Evolutionary conservation across 2,113 vertebrate genomes (phyloP), one percentile per base, ranked within the genome.

Genomic region (Triplophysa rosa): DNA sequence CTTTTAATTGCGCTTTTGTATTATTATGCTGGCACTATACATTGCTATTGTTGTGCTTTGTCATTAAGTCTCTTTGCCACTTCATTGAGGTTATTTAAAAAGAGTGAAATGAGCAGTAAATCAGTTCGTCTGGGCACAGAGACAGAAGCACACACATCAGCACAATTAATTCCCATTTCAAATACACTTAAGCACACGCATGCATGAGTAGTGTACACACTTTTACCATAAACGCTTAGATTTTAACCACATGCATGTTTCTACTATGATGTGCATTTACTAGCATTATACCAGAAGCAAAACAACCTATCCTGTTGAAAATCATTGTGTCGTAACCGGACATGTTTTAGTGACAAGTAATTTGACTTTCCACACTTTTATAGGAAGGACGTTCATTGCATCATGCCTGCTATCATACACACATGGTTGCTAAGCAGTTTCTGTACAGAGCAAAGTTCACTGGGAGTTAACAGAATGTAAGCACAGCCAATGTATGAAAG

Each of bases 81-180:
- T 52, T 49, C 13, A 68, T 0, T 69, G 47, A 29, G 23, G 47
- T 54, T 29, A 13, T 33, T 54, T 54, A 17, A 54, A 70, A 24
- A 17, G 14, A 33, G 47, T 40, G 61, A 16, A 68, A 37, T 84
- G 82, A 88, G 6, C 33, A 33, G 4, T 33, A 33, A 2, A 42
- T 7, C 40, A 8, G 5, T 42, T 42, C 8, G 6, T 9, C 17
- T 59, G 42, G 8, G 14, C 47, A 47, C 1, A 47, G 45, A 47
- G 45, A 52, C 1, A 52, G 47, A 52, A 52, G 14, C 14, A 52
- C 3, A 52, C 13, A 52, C 14, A 14, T 16, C 40, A 10, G 2
- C 9, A 10, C 40, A 42, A 42, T 10, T 2, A 42, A 42, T 42
- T 42, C 10, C 8, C 40, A 9, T 8, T 11, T 42, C 10, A 42